Base-by-base conservation (phyloP, 2,113 vertebrate species). In the Penelope pileata region DNA sequence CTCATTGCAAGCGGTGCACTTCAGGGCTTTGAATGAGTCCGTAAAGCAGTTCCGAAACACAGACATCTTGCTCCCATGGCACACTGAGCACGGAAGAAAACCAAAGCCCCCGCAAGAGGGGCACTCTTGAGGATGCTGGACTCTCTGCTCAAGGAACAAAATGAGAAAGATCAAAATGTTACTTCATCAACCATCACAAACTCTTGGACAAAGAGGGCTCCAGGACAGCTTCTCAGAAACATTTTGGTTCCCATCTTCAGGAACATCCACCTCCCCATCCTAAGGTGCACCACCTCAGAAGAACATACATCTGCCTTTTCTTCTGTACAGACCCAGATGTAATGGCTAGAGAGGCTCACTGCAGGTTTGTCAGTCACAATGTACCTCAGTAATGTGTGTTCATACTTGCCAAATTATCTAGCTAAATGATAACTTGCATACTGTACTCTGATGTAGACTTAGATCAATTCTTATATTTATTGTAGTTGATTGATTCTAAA, bases 21-120 rank as follows among this genome's bases (percentile, higher is more conserved):
- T 99, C 90, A 99, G 98, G 90, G 99, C 99, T 98, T 99, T 99
- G 98, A 99, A 99, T 29, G 99, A 99, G 97, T 99, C 99, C 1
- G 99, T 99, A 97, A 99, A 99, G 98, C 99, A 99, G 98, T 99
- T 99, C 94, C 99, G 99, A 94, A 99, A 98, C 91, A 99, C 97
- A 30, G 99, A 99, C 99, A 99, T 99, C 98, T 99, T 99, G 98
- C 99, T 99, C 97, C 99, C 99, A 96, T 99, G 99, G 99, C 99
- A 99, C 98, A 98, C 98, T 47, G 98, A 98, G 97, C 99, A 99
- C 7, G 98, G 99, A 97, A 99, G 96, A 94, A 99, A 99, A 94
- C 99, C 98, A 63, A 98, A 99, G 93, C 99, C 99, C 81, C 99
- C 99, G 1, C 99, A 99, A 75, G 97, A 98, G 96, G 78, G 98